These are phyloP conservation scores for Rosalia funebris DNA, from an alignment of 2,888 invertebrate species.

Conservation along the genomic window DNA sequence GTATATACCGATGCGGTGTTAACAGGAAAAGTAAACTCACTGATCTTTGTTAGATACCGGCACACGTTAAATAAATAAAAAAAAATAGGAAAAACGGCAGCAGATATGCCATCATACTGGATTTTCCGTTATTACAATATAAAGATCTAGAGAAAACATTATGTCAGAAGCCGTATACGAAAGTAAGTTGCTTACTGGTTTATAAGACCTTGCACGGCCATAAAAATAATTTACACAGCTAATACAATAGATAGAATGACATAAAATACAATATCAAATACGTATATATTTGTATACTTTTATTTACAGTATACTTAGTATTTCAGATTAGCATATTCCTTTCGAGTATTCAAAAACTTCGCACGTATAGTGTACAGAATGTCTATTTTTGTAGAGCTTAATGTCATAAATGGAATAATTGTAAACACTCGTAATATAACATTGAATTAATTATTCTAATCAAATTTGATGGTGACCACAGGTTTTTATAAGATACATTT, in stretches of 20 bases:
- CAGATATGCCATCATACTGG: neutral
- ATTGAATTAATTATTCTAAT: too few species aligned
- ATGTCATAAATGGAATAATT: too few species aligned
- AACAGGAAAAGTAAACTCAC: neutral
- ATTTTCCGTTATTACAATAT: slow-evolving; percentile 23
- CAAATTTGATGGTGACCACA: too few species aligned
- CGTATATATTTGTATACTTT: too few species aligned
- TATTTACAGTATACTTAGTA: too few species aligned
- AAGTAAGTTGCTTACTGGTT: slow-evolving; percentile 16
- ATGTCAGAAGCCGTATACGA: slow-evolving; percentile 6
- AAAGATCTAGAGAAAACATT: neutral
- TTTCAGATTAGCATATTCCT: too few species aligned
- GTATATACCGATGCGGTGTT: slow-evolving; percentile 7
- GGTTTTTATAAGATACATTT: too few species aligned
- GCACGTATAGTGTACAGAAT: too few species aligned
- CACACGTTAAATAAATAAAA: slow-evolving; percentile 9
- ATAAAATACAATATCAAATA: too few species aligned
- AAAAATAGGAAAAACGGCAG: slow-evolving; percentile 17
- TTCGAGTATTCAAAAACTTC: too few species aligned
- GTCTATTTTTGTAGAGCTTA: too few species aligned
- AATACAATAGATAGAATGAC: slow-evolving; percentile 5
- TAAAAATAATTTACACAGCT: slow-evolving; percentile 15
- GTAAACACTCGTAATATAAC: too few species aligned
- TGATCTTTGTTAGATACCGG: slow-evolving; percentile 3
- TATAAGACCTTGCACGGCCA: slow-evolving; percentile 7